A percentile compares a stretch with the other conserved stretches of the same genome.
Evolutionary conservation across 2,113 vertebrate species (phyloP).

Genomic region (Gavia stellata): DNA sequence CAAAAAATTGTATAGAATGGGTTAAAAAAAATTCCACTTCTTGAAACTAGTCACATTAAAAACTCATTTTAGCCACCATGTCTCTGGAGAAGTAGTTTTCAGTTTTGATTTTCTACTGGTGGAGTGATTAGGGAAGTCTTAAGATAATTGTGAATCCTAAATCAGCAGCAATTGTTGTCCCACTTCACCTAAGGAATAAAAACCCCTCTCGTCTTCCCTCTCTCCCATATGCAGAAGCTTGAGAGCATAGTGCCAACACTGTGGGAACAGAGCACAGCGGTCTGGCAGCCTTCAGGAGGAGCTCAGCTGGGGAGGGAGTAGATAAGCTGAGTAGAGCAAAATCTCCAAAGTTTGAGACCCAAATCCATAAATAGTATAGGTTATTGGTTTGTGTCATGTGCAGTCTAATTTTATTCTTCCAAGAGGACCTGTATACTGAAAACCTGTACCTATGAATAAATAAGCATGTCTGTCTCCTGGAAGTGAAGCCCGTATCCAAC

Average conservation of each 20-base stretch:
- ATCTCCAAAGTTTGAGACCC: neutral
- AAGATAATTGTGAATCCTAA: neutral
- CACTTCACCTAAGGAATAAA: neutral
- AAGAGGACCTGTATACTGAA: neutral
- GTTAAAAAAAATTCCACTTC: neutral
- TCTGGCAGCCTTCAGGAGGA: neutral
- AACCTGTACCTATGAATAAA: neutral
- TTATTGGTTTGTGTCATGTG: neutral
- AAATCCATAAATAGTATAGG: neutral
- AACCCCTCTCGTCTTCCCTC: neutral
- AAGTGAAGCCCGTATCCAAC: neutral
- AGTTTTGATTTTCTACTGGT: neutral
- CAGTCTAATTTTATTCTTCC: neutral
- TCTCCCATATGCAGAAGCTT: rapidly evolving
- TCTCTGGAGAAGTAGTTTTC: neutral
- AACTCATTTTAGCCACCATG: neutral
- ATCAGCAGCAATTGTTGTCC: neutral
- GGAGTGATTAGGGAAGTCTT: neutral
- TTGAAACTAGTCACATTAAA: neutral
- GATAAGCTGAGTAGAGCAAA: neutral
- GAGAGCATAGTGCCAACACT: neutral
- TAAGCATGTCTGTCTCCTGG: neutral
- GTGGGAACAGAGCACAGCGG: neutral
- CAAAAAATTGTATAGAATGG: neutral
- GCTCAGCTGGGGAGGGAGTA: neutral